These are phyloP conservation scores for Minunthozetes semirufus DNA, from an alignment of 2,888 invertebrate genomes.

Conservation along the genomic window DNA sequence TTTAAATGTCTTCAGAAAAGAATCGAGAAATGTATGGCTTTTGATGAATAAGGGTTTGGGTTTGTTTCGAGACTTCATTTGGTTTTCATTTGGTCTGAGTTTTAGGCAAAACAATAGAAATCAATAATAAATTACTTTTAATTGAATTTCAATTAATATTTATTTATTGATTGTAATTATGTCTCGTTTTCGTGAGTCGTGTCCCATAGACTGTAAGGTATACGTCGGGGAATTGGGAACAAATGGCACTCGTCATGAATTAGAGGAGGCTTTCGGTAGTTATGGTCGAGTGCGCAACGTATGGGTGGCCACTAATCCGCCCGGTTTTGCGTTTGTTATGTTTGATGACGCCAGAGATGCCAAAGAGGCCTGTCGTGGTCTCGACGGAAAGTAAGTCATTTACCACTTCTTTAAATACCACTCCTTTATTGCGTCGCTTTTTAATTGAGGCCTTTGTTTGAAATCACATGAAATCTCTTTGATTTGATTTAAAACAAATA, in stretches of 20 bases:
- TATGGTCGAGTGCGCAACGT: conserved; percentile 46
- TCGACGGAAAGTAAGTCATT: conserved; percentile 43
- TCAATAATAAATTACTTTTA: no score
- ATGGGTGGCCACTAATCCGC: conserved; percentile 48
- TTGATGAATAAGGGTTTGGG: no score
- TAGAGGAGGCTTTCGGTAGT: conserved; percentile 44
- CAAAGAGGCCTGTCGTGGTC: conserved; percentile 42
- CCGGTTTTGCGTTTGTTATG: conserved; percentile 49
- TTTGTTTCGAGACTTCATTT: no score
- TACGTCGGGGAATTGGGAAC: conserved; percentile 45
- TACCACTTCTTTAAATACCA: no score
- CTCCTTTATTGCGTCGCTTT: no score
- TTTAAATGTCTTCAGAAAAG: no score
- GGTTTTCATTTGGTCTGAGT: no score
- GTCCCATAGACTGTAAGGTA: conserved; percentile 43
- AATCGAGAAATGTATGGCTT: no score
- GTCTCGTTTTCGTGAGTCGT: conserved; percentile 26
- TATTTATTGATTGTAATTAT: not conserved
- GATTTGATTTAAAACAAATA: no score
- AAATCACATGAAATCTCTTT: not conserved
- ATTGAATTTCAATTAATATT: no score
- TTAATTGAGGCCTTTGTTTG: no score
- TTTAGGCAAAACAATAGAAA: no score
- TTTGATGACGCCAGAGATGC: conserved; percentile 50
- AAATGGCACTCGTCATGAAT: conserved; percentile 43